phyloP scores from a whole-genome alignment of 2,888 invertebrate genomes.

The Drosophila kambysellisi region DNA sequence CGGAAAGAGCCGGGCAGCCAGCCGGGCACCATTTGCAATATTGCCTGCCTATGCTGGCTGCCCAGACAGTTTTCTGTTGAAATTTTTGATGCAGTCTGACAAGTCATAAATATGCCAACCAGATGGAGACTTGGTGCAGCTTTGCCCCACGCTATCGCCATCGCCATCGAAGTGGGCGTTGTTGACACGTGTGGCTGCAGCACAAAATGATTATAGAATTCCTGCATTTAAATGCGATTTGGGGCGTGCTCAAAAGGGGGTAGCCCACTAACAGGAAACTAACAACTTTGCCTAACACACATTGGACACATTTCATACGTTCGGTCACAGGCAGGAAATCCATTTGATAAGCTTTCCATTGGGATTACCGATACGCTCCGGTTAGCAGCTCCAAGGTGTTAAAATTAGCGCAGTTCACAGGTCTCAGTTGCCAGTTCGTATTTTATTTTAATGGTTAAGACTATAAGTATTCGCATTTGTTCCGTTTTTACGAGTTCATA shows the following conservation, averaged over 20 bases:
- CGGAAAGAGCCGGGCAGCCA: conserved; percentile 46
- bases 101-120: conserved; percentile 64
- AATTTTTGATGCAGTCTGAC: conserved; percentile 41
- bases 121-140: conserved; percentile 48
- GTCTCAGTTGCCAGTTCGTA: conserved; percentile 28
- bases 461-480: background rate
- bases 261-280: conserved; percentile 18
- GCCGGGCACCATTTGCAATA: conserved; percentile 24
- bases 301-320: conserved; percentile 35
- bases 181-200: conserved; percentile 40
- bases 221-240: conserved; percentile 37
- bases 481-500: background rate
- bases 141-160: conserved; percentile 16
- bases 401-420: conserved; percentile 40
- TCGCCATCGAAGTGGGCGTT: conserved; percentile 51
- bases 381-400: conserved; percentile 15
- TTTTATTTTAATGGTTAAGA: conserved; percentile 30
- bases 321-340: conserved; percentile 18
- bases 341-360: conserved; percentile 60
- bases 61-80: conserved; percentile 53
- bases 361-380: conserved; percentile 1
- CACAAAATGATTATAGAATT: conserved; percentile 54
- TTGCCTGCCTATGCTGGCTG: conserved; percentile 34
- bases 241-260: conserved; percentile 6
- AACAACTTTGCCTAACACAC: conserved; percentile 2